A percentile compares a stretch with the other conserved stretches of the same genome.
These are phyloP conservation scores for Lytechinus pictus DNA, from an alignment of 35 echinoderm and acorn worm species.

Conservation along the genomic window DNA sequence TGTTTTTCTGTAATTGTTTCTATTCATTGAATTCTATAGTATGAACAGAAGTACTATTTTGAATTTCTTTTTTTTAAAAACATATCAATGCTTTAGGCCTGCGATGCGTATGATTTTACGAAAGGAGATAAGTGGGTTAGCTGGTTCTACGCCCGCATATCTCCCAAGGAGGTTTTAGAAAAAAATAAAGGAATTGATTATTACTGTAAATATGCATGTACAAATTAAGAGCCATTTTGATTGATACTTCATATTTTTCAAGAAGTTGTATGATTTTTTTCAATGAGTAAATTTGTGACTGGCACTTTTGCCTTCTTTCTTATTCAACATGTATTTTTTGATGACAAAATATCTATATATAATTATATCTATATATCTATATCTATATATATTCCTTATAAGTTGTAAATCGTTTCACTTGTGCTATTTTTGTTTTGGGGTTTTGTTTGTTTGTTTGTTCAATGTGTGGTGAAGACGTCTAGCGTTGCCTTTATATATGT, in stretches of 20 bases:
- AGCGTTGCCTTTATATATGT: slow-evolving; percentile 2
- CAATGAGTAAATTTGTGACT: slow-evolving; percentile 32
- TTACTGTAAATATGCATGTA: slow-evolving; percentile 38
- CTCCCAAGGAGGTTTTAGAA: background rate
- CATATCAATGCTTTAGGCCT: background rate
- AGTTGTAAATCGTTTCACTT: slow-evolving; percentile 32
- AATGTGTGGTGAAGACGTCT: background rate
- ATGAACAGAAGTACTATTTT: slow-evolving; percentile 6
- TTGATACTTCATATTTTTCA: slow-evolving; percentile 37
- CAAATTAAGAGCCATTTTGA: slow-evolving; percentile 43
- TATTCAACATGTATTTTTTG: slow-evolving; percentile 38
- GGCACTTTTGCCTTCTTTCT: slow-evolving; percentile 47
- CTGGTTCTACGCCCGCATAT: background rate
- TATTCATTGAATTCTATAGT: background rate
- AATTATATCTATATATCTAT: slow-evolving; percentile 39
- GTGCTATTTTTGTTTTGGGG: background rate
- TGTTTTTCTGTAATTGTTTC: slow-evolving; percentile 1
- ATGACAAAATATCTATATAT: slow-evolving; percentile 21
- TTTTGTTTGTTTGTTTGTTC: slow-evolving; percentile 2
- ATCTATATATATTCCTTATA: slow-evolving; percentile 21
- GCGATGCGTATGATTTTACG: background rate
- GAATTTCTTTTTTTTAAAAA: background rate
- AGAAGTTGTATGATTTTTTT: slow-evolving; percentile 45
- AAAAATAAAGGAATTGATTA: slow-evolving; percentile 5
- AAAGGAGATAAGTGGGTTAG: background rate